Base-by-base conservation (phyloP, 2,797 vertebrate genomes). In the Acridotheres tristis region DNA sequence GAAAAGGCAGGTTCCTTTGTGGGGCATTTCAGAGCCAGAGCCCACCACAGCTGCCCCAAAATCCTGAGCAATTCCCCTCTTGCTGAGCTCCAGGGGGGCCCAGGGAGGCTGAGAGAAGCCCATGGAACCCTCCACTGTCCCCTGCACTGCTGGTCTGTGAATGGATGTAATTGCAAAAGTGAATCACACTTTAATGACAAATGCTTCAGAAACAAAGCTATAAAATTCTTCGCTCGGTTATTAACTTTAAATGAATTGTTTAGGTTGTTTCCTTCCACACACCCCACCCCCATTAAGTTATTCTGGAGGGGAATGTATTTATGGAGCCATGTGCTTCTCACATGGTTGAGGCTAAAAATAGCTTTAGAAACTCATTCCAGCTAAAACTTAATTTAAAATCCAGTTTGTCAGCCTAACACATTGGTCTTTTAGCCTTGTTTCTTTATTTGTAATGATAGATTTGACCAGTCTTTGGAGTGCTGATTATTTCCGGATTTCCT, bases 301-400 rank as follows among this genome's bases (percentile, higher is more conserved):
- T 73, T 95, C 94, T 92, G 69, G 69, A 88, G 69, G 90, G 50
- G 42, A 61, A 81, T 63, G 67, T 85, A 84, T 85, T 69, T 95
- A 91, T 92, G 91, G 78, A 91, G 53, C 79, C 85, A 97, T 96
- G 89, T 73, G 86, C 94, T 94, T 95, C 92, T 97, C 97, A 95
- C 83, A 79, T 90, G 85, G 65, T 30, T 88, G 76, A 77, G n/a
- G 86, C 63, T 92, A 88, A 95, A 96, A 95, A 91, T 87, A 96
- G 65, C 76, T 95, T 94, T 43, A 63, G 84, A 89, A 97, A 95
- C 71, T 95, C 43, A 42, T 92, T 96, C 91, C 40, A 30, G 81
- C n/a, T 85, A 93, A 96, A 97, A 92, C 72, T 90, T 94, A 92
- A 90, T 47, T 91, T 87, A 26, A 92, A 87, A 95, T 81, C 79